A percentile compares a stretch with the other conserved stretches of the same genome.
phyloP scores from a whole-genome alignment of 2,113 vertebrate species.

The Psilopsiagon aurifrons region DNA sequence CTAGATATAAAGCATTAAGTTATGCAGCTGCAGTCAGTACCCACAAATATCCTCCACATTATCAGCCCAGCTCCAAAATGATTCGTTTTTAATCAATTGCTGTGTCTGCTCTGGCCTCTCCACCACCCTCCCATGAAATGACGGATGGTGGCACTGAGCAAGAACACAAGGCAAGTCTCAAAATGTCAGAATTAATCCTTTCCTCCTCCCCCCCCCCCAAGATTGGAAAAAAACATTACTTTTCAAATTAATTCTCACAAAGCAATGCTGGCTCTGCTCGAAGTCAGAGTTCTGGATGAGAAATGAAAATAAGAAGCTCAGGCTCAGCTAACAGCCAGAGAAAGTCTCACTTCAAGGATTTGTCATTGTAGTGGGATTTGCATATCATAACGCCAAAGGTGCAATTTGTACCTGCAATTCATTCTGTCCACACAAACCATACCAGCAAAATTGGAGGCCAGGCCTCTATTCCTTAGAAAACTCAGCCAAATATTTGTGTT shows the following conservation, averaged over 20 bases:
- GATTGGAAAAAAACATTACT: constrained; percentile 5
- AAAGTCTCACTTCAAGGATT: constrained; percentile 31
- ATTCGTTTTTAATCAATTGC: not conserved
- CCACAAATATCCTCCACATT: not conserved
- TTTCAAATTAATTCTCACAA: constrained; percentile 45
- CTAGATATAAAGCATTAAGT: not conserved
- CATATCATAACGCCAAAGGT: not conserved
- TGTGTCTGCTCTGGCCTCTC: not conserved
- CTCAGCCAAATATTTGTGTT: not conserved
- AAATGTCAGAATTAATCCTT: constrained; percentile 40
- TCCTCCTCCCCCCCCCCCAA: not conserved
- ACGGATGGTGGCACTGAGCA: not conserved
- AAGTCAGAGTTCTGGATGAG: constrained; percentile 12
- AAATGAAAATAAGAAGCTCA: constrained; percentile 47
- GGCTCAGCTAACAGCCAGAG: not conserved
- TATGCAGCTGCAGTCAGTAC: not conserved
- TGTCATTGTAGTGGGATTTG: constrained; percentile 19
- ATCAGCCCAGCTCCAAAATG: not conserved
- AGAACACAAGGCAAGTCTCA: not conserved
- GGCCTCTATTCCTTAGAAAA: not conserved
- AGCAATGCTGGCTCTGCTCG: constrained; percentile 15
- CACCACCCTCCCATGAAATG: not conserved
- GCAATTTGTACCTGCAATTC: not conserved
- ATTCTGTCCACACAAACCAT: not conserved
- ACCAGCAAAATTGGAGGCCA: not conserved